Evolutionary conservation across 2,888 invertebrate species (phyloP).

Genomic region (Chaetogeoica ovagalla): DNA sequence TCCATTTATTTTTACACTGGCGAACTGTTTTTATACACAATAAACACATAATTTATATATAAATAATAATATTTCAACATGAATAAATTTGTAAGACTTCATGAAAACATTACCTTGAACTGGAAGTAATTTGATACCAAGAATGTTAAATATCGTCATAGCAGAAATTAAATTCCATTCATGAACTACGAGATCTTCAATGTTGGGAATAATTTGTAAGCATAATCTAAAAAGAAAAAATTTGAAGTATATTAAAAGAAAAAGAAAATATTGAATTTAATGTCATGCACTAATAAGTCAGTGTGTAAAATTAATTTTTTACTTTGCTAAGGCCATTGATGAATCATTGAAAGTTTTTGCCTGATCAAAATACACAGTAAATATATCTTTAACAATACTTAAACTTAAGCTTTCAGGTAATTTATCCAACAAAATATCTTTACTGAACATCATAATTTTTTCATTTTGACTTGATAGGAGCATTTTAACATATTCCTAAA

Average conservation of each 20-base stretch:
- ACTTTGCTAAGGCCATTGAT: conserved; percentile 45
- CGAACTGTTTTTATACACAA: conserved; percentile 11
- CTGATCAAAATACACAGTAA: conserved; percentile 41
- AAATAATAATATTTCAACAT: not conserved
- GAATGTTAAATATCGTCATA: conserved; percentile 48
- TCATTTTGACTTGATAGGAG: conserved; percentile 28
- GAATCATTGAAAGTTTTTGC: conserved; percentile 45
- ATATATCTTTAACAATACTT: conserved; percentile 33
- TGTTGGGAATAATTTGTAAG: conserved; percentile 38
- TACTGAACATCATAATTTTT: conserved; percentile 41
- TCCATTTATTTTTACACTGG: conserved; percentile 45
- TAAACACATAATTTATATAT: too few species aligned
- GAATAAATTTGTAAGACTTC: not conserved
- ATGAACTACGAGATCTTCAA: conserved; percentile 8
- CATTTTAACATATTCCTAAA: conserved; percentile 39
- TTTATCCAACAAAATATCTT: conserved; percentile 32
- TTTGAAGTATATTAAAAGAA: not conserved
- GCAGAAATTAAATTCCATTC: conserved; percentile 51
- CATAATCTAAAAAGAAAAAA: conserved; percentile 31
- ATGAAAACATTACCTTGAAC: conserved; percentile 36
- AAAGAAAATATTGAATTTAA: not conserved
- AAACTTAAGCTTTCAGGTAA: conserved; percentile 22
- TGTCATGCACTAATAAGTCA: not conserved
- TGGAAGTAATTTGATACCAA: conserved; percentile 43
- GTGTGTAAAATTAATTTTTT: not conserved